phyloP scores from a whole-genome alignment of 2,113 vertebrate genomes.

The Psilopogon haemacephalus region DNA sequence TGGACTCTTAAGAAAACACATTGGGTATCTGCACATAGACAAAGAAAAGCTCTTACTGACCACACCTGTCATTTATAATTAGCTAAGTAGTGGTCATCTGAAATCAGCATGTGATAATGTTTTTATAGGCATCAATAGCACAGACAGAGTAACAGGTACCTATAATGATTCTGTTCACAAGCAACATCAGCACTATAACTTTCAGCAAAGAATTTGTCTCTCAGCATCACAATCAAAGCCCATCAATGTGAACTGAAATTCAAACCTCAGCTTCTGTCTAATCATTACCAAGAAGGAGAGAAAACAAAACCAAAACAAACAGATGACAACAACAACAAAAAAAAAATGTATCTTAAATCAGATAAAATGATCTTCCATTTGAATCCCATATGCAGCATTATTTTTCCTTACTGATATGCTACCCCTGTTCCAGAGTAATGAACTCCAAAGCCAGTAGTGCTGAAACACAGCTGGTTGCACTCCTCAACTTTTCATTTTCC shows the following conservation, averaged over 20 bases:
- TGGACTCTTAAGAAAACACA: neutral
- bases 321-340: too few species aligned
- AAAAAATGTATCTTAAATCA: neutral
- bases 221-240: neutral
- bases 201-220: neutral
- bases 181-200: neutral
- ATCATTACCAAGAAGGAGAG: neutral
- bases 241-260: neutral
- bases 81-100: too few species aligned
- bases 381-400: neutral
- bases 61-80: neutral
- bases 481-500: neutral
- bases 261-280: neutral
- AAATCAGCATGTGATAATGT: neutral
- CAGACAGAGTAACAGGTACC: neutral
- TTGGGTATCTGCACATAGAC: neutral
- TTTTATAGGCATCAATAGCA: neutral
- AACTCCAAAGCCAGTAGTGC: neutral
- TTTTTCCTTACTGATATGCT: neutral
- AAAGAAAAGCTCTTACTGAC: neutral
- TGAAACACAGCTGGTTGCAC: neutral
- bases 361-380: neutral
- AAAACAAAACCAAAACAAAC: too few species aligned
- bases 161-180: neutral
- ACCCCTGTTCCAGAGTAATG: neutral